A percentile compares a stretch with the other conserved stretches of the same genome.
Evolutionary conservation across 2,113 vertebrate genomes (phyloP).

Genomic region (Peromyscus maniculatus): DNA sequence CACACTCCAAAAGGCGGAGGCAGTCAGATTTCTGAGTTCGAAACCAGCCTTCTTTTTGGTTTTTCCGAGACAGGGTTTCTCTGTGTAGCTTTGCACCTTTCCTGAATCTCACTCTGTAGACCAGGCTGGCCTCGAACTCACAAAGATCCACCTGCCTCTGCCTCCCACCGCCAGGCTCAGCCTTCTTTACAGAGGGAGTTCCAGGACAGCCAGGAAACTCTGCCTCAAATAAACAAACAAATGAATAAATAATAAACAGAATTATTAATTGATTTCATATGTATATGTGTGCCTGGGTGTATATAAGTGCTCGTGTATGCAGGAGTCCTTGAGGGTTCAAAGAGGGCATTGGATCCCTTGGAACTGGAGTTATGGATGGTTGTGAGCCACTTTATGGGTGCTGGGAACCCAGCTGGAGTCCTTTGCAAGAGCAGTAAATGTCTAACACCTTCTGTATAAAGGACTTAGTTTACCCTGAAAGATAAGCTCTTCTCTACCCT

Average conservation of each 20-base stretch:
- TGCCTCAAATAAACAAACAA: background rate
- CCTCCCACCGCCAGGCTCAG: too few species aligned
- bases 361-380: background rate
- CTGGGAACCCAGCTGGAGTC: background rate
- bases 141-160: too few species aligned
- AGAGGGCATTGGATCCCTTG: background rate
- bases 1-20: background rate
- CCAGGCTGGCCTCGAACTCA: too few species aligned
- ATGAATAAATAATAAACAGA: background rate
- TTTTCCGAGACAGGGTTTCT: too few species aligned
- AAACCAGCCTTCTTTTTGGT: background rate
- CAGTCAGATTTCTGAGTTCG: background rate
- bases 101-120: too few species aligned
- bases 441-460: background rate
- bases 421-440: background rate
- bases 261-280: background rate
- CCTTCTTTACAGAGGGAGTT: background rate
- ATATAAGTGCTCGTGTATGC: background rate
- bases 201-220: background rate
- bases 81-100: too few species aligned
- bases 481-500: background rate
- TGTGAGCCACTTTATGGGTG: background rate
- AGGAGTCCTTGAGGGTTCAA: background rate
- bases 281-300: background rate
- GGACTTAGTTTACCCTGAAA: background rate